A percentile compares a stretch with the other conserved stretches of the same genome.
These are phyloP conservation scores for Paradoxurus hermaphroditus DNA, from an alignment of 2,113 vertebrate genomes.

Conservation along the genomic window DNA sequence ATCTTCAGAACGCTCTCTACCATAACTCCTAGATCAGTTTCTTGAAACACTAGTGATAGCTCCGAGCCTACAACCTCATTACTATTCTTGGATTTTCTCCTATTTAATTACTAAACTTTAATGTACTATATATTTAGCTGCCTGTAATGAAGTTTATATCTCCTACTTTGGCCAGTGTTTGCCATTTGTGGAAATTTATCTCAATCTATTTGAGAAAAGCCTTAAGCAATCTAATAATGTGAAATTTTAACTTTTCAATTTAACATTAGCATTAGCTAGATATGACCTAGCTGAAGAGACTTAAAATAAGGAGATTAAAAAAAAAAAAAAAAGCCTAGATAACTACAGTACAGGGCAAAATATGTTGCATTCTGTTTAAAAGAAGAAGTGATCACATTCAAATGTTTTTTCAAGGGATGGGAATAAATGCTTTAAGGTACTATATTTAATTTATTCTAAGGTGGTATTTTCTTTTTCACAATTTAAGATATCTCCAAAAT, in stretches of 20 bases:
- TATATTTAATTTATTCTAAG: not conserved
- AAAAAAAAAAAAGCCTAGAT: not conserved
- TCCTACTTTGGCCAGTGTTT: not conserved
- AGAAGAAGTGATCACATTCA: not conserved
- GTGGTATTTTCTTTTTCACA: not conserved
- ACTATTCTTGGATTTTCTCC: not conserved
- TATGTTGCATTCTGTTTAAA: not conserved
- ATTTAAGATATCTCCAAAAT: not conserved
- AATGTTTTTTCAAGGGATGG: not conserved
- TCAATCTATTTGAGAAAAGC: not conserved
- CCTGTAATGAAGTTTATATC: not conserved
- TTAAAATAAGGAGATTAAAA: not conserved
- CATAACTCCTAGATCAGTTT: not conserved
- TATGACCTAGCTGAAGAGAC: not conserved
- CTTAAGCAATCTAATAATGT: not conserved
- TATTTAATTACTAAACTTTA: not conserved
- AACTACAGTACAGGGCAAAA: not conserved
- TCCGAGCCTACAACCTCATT: not conserved
- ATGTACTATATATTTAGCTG: not conserved
- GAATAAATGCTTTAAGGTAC: not conserved
- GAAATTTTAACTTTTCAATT: not conserved
- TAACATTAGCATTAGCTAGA: not conserved
- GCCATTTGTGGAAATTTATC: not conserved
- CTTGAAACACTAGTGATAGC: not conserved
- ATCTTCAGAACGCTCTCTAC: not conserved